Base-by-base conservation (phyloP, 64 coral and sea anemone genomes). In the Astreopora myriophthalma region DNA sequence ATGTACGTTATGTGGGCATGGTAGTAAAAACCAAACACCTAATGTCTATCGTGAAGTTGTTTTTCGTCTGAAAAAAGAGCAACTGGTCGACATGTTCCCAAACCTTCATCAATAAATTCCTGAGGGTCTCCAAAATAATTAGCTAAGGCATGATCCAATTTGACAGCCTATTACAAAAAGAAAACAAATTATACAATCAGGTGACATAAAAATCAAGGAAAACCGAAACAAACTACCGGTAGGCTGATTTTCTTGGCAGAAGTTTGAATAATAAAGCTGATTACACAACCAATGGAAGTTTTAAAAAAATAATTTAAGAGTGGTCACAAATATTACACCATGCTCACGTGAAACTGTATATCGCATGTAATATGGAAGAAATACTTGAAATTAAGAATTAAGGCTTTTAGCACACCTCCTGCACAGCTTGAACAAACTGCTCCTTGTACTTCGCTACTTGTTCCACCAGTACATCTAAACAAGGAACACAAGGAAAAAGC, bases 391-490 rank as follows among this genome's bases (percentile, higher is more conserved):
- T n/a, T n/a, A n/a, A n/a, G 33, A 9, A 65, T 57, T 33, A 46
- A 6, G n/a, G 34, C 28, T 16, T 6, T 16, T 28, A 44, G 34
- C 63, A 26, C 30, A 99, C 97, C 88, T 99, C 89, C 34, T 86
- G 76, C 7, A 88, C 90, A 76, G 97, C 90, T 87, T 99, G 73
- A 27, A 95, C 76, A 48, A 99, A 99, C 4, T 85, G 92, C 34
- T 99, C 94, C 46, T 88, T 89, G 69, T 99, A 99, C 61, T 99
- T 95, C 31, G 82, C 80, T 63, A 99, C 90, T 75, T 99, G 97
- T 78, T 99, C 94, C 37, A 83, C 79, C 10, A 99, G 87, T 14
- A 99, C 97, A 60, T 90, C 97, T 96, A 48, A 57, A 77, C 58
- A 67, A 51, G 28, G n/a, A 51, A 60, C n/a, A 20, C 6, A 34